Percentiles rank a stretch among this genome's conserved stretches.
phyloP scores from a whole-genome alignment of 1,140 invertebrate species.

The Aphelenchoides besseyi region DNA sequence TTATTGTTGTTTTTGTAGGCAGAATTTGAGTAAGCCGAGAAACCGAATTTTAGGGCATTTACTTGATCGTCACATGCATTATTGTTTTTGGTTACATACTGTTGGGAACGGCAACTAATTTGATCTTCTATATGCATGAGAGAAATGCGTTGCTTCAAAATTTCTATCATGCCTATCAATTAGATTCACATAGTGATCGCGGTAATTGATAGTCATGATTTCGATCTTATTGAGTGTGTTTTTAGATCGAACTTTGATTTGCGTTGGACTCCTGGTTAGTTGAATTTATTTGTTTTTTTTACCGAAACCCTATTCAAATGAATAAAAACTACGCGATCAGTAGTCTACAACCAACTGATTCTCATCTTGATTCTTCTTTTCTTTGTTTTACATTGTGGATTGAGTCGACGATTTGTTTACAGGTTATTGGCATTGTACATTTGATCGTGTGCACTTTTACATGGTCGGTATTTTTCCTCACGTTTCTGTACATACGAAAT shows the following conservation, averaged over 20 bases:
- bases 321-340: too few species aligned
- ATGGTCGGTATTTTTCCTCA: neutral
- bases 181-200: neutral
- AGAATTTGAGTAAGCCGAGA: neutral
- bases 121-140: neutral
- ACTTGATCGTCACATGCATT: neutral
- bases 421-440: neutral
- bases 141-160: neutral
- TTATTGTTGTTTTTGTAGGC: neutral
- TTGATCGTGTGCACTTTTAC: neutral
- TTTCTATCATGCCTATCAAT: neutral
- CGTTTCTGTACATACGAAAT: neutral
- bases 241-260: neutral
- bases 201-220: neutral
- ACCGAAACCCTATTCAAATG: too few species aligned
- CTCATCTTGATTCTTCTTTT: too few species aligned
- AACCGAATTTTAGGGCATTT: neutral
- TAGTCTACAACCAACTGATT: too few species aligned
- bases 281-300: too few species aligned
- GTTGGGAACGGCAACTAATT: neutral
- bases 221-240: neutral
- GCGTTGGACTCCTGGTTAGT: neutral
- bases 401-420: too few species aligned
- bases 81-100: neutral
- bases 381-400: too few species aligned